Evolutionary conservation across 30 jellyfish, hydroid and myxozoan genomes (phyloP), one percentile per base, ranked within the genome.

Genomic region (Aurelia sp.): DNA sequence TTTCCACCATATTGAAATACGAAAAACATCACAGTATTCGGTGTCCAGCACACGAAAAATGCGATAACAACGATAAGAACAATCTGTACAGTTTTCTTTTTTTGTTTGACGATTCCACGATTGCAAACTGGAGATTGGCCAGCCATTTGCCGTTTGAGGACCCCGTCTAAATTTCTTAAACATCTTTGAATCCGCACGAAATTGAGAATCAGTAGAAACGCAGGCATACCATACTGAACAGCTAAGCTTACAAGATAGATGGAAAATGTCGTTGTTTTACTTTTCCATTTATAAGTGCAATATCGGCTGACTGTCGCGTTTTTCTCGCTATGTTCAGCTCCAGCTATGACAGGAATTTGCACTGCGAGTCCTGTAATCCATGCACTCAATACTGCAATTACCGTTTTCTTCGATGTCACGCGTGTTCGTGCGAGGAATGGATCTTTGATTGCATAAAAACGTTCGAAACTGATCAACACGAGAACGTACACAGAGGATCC

Each of bases 31-130:
- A 91, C 60, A 4, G 90, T 78, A 68, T 91, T 91, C 51, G 94
- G 94, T 5, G 90, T 91, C 85, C 92, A 85, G 31, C 96, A 91
- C 17, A 85, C 89, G 30, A 91, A 86, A 64, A 91, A 91, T 13
- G 94, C 98, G 4, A 91, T 21, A 6, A 72, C 89, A 4, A 86
- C 78, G 15, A 81, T 31, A 22, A 66, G 47, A 18, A 86, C 73
- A 11, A 92, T 91, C 19, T 40, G 68, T 9, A 91, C 62, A 3
- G 98, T 91, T 44, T 53, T 48, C 62, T 73, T 64, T 63, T 86
- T 86, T 41, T 64, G 67, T 44, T 74, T 86, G 41, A 79, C 52
- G 13, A 64, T 27, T 20, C 20, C 58, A 20, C 59, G 30, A 53
- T 53, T 74, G 4, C 35, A 60, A 6, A 50, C 16, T 4, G 55